phyloP scores from a whole-genome alignment of 2,113 vertebrate genomes.

The Apeltes quadracus region DNA sequence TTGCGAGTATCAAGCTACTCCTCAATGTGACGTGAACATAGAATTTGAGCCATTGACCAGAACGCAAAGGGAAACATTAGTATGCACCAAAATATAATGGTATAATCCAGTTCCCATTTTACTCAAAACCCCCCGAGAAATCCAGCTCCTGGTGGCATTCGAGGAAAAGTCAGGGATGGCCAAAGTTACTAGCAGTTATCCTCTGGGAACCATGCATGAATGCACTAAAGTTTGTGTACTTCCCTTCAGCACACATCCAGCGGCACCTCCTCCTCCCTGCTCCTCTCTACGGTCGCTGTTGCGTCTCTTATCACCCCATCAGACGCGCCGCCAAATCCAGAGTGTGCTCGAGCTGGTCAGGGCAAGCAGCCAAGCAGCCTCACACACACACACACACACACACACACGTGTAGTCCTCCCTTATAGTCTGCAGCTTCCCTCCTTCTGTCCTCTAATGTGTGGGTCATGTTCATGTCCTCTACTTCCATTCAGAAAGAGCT shows the following conservation, averaged over 20 bases:
- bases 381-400: constrained; percentile 16
- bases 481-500: constrained; percentile 16
- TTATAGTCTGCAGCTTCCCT: constrained; percentile 30
- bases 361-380: constrained; percentile 7
- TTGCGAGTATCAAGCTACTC: not conserved
- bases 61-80: not conserved
- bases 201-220: not conserved
- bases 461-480: constrained; percentile 54
- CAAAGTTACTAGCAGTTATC: not conserved
- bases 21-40: not conserved
- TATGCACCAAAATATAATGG: not conserved
- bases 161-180: no score
- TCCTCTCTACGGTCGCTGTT: not conserved
- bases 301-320: not conserved
- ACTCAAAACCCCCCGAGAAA: not conserved
- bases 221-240: not conserved
- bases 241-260: not conserved
- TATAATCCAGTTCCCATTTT: not conserved
- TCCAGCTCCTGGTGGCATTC: no score
- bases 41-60: not conserved
- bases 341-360: constrained; percentile 7
- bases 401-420: not conserved
- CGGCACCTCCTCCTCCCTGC: not conserved
- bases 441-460: constrained; percentile 25
- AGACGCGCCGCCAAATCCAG: constrained; percentile 36